Base-by-base conservation (phyloP, 1,140 invertebrate species). In the Ceratina australensis region DNA sequence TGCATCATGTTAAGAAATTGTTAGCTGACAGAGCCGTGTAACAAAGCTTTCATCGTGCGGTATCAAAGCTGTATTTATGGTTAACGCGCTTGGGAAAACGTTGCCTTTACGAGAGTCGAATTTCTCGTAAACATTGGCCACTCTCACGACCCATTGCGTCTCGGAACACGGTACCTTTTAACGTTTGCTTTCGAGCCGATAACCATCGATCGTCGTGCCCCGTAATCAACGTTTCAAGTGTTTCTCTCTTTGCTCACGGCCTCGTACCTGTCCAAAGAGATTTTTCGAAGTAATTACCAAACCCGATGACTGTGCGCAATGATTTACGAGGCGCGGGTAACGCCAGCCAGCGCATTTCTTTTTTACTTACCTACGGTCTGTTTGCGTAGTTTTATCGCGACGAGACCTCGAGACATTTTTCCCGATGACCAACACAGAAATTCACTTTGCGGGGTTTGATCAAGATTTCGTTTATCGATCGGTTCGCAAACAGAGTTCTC, bases 271-370 rank as follows among this genome's bases (percentile, higher is more conserved):
- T 68, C 8, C 13, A 18, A 1, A 59, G n/a, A 75, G 67, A 59
- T 26, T 56, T 67, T 68, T 63, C 15, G 28, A 61, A 33, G 15
- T 13, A n/a, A 20, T 15, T 18, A 2, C 22, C 33, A 42, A 42
- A 42, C 33, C 33, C 33, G 33, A 10, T 18, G 18, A 18, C 57
- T 47, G 8, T 33, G 10, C 12, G 8, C 50, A 24, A 49, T 49
- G 73, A 75, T 75, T 75, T 75, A 75, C 65, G 54, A 60, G 2
- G 15, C 5, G 15, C 5, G 47, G 33, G 54, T 50, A 60, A 68
- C 57, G 1, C 12, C 12, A 16, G 10, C 22, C 33, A 42, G 72
- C 13, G 63, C 73, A 59, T 75, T 75, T 50, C 10, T 42, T 7
- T 42, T 10, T 42, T 42, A 8, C 8, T 10, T 42, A 5, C 8